Evolutionary conservation across 2,888 invertebrate genomes (phyloP).

Genomic region (Eristalis tenax): DNA sequence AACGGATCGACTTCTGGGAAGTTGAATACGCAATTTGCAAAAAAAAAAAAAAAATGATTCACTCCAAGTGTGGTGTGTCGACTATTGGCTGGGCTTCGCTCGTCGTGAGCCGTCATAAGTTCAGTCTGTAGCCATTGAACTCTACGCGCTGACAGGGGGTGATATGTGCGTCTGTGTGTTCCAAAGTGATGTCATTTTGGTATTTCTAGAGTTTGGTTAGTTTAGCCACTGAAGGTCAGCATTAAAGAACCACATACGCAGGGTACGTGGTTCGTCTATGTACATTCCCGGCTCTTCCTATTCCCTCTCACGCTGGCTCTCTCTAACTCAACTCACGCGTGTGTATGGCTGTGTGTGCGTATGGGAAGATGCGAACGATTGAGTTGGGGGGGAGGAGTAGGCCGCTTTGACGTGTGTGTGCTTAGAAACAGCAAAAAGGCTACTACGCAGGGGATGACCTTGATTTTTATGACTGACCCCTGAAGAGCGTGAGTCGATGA

Average conservation of each 20-base stretch:
- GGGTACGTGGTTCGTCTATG: not conserved
- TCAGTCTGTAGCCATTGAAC: slow-evolving; percentile 50
- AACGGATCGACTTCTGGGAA: slow-evolving; percentile 36
- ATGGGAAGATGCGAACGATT: not conserved
- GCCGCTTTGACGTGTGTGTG: not conserved
- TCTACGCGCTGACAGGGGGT: not conserved
- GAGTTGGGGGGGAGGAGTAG: slow-evolving; percentile 11
- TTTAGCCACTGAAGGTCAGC: slow-evolving; percentile 44
- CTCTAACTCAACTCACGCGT: not conserved
- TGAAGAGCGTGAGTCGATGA: slow-evolving; percentile 17
- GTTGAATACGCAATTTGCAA: not conserved
- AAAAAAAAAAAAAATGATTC: slow-evolving; percentile 46
- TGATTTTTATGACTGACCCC: slow-evolving; percentile 55
- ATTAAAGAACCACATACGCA: slow-evolving; percentile 19
- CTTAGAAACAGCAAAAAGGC: slow-evolving; percentile 38
- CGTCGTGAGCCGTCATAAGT: not conserved
- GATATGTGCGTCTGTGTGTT: not conserved
- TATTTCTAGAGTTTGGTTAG: slow-evolving; percentile 38
- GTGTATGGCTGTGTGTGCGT: slow-evolving; percentile 26
- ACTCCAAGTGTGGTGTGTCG: not conserved
- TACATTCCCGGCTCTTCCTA: not conserved
- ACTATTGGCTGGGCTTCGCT: not conserved
- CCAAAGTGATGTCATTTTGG: slow-evolving; percentile 62
- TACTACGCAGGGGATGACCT: slow-evolving; percentile 24
- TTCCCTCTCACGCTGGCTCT: not conserved